Base-by-base conservation (phyloP, 64 coral and sea anemone genomes). In the Trachythela sp. region DNA sequence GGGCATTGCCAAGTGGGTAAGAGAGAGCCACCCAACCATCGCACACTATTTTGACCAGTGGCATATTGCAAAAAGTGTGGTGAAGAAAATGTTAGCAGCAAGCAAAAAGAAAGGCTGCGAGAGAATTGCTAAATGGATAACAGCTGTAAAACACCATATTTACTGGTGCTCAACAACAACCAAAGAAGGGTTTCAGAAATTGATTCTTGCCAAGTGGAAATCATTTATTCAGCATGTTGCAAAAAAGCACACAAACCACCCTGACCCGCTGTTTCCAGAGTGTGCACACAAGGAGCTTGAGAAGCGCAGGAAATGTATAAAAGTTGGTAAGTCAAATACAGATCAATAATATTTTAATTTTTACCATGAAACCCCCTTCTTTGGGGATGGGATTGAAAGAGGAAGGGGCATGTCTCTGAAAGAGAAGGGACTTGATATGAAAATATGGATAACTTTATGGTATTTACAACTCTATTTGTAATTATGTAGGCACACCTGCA, bases 151-250 rank as follows among this genome's bases (percentile, higher is more conserved):
- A 20, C 31, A 84, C 22, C 83, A 84, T 2, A 40, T 84, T 7
- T 48, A 84, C 22, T 84, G 83, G 83, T 84, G 83, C 37, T 40
- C 83, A 10, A 84, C 83, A 40, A 45, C 83, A 8, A 84, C 10
- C 2, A 84, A 40, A 41, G 48, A 27, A 29, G 83, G 83, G 4
- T 84, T 84, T 84, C 39, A 41, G 39, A 48, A 84, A 11, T 8
- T 84, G 7, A 84, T 43, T 40, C 8, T 84, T 9, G 83, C 83
- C 39, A 84, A 84, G 39, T 84, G 83, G 83, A 84, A 84, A 36
- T 84, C 36, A 4, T 48, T 84, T 13, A 84, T 84, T 48, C 39
- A 48, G 2, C 36, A 84, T 64, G 56, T 64, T 64, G 20, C 56
- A 10, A 64, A 64, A 0, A 64, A 64, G 26, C 56, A 64, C 5